Percentiles rank a stretch among this genome's conserved stretches.
These are phyloP conservation scores for Leptopilina myrica DNA, from an alignment of 2,888 invertebrate species.

Conservation along the genomic window DNA sequence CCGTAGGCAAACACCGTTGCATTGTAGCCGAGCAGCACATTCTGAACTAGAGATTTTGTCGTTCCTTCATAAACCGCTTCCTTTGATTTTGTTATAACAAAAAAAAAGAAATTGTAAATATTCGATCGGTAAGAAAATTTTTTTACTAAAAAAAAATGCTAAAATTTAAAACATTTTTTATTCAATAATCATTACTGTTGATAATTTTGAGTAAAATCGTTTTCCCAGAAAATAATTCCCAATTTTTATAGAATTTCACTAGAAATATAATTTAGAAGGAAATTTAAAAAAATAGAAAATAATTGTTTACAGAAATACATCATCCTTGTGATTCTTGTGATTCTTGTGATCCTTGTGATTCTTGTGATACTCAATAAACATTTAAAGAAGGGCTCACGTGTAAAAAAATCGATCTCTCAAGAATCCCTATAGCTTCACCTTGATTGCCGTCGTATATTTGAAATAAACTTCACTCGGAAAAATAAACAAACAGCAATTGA, in stretches of 20 bases:
- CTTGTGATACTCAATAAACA: background rate
- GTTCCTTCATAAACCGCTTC: constrained; percentile 92
- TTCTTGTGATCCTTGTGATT: too few species aligned
- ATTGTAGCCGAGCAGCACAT: constrained; percentile 92
- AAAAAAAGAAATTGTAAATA: background rate
- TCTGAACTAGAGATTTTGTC: constrained; percentile 89
- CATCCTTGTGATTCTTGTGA: background rate
- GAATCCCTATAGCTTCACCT: background rate
- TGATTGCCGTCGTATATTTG: background rate
- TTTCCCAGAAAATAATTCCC: too few species aligned
- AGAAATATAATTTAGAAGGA: too few species aligned
- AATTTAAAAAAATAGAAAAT: too few species aligned
- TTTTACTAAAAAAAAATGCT: too few species aligned
- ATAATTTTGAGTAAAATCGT: too few species aligned
- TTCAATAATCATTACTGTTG: too few species aligned
- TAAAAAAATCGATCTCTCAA: constrained; percentile 24
- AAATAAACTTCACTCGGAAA: background rate
- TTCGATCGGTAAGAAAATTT: too few species aligned
- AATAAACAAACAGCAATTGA: constrained; percentile 1
- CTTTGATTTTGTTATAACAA: constrained; percentile 72
- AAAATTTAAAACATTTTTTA: too few species aligned
- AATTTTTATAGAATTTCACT: too few species aligned
- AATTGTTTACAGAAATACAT: background rate
- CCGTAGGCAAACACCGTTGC: constrained; percentile 98
- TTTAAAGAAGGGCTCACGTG: constrained; percentile 16